Percentiles rank a stretch among this genome's conserved stretches.
These are phyloP conservation scores for Itoplectis maculator DNA, from an alignment of 2,888 invertebrate genomes.

Conservation along the genomic window DNA sequence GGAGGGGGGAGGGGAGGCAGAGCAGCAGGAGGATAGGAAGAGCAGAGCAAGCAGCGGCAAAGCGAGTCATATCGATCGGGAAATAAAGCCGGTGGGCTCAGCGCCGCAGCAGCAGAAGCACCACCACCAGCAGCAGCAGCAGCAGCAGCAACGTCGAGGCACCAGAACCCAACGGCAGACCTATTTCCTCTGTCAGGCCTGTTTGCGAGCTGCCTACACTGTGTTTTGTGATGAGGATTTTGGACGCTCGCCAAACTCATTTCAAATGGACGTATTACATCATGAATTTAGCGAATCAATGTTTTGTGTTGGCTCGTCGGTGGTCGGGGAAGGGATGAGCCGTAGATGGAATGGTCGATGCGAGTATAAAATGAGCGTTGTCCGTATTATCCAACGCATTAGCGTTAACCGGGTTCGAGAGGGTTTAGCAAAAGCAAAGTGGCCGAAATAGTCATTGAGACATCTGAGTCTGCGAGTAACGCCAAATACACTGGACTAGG, in stretches of 20 bases:
- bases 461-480: too few species aligned
- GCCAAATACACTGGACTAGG: too few species aligned
- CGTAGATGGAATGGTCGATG: conserved; percentile 5
- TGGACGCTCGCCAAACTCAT: conserved; percentile 82
- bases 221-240: conserved; percentile 80
- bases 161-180: conserved; percentile 73
- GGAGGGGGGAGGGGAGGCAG: too few species aligned
- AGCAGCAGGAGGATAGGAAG: conserved; percentile 36
- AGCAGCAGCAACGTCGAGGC: conserved; percentile 59
- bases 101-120: conserved; percentile 63
- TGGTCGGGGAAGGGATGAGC: conserved; percentile 25
- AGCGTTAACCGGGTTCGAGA: background rate
- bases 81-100: conserved; percentile 76
- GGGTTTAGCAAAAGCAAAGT: too few species aligned
- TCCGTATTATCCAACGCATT: background rate
- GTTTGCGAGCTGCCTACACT: conserved; percentile 80
- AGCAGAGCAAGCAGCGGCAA: conserved; percentile 67
- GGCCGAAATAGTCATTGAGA: too few species aligned
- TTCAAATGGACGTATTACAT: conserved; percentile 83
- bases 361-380: background rate
- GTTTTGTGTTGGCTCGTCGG: conserved; percentile 73
- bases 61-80: conserved; percentile 79
- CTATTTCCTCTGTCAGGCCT: conserved; percentile 80
- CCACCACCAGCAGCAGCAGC: conserved; percentile 71
- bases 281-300: conserved; percentile 83